These are phyloP conservation scores for Nymphalis io DNA, from an alignment of 1,140 invertebrate genomes.

Conservation along the genomic window DNA sequence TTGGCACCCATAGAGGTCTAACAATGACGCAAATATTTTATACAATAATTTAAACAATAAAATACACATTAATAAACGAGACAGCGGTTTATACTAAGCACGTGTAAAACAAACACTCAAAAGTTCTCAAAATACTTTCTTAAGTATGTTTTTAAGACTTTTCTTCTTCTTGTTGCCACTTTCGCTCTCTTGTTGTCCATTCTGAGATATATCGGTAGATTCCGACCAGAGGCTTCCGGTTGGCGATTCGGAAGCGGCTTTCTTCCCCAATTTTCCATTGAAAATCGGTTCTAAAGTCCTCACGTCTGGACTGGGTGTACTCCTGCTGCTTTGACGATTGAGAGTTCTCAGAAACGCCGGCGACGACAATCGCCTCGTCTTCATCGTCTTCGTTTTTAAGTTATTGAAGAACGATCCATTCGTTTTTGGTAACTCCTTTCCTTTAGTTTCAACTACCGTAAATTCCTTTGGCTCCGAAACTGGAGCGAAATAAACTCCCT, in stretches of 20 bases:
- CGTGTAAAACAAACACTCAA: slow-evolving; percentile 45
- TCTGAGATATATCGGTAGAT: slow-evolving; percentile 74
- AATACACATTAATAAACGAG: slow-evolving; percentile 39
- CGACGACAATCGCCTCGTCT: slow-evolving; percentile 81
- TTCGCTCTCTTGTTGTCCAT: slow-evolving; percentile 63
- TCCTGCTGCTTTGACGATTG: slow-evolving; percentile 74
- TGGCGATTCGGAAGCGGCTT: slow-evolving; percentile 72
- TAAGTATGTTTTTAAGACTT: slow-evolving; percentile 84
- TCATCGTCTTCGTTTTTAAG: slow-evolving; percentile 72
- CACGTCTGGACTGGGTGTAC: slow-evolving; percentile 63
- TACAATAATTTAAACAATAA: slow-evolving; percentile 73
- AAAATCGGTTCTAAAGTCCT: slow-evolving; percentile 60
- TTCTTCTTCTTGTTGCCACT: slow-evolving; percentile 76
- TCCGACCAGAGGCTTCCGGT: slow-evolving; percentile 79
- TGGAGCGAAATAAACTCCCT: slow-evolving; percentile 72
- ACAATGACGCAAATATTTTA: slow-evolving; percentile 59
- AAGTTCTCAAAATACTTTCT: slow-evolving; percentile 83
- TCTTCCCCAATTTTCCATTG: slow-evolving; percentile 66
- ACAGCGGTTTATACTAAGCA: slow-evolving; percentile 48
- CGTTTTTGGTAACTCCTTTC: slow-evolving; percentile 69
- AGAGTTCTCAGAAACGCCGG: slow-evolving; percentile 85
- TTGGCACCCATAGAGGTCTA: slow-evolving; percentile 73
- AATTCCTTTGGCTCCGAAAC: slow-evolving; percentile 74
- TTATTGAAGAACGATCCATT: slow-evolving; percentile 78
- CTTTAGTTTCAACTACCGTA: slow-evolving; percentile 48